Conservation (phyloP, 2,888 invertebrate species). For the Sclerodermus sp. region DNA sequence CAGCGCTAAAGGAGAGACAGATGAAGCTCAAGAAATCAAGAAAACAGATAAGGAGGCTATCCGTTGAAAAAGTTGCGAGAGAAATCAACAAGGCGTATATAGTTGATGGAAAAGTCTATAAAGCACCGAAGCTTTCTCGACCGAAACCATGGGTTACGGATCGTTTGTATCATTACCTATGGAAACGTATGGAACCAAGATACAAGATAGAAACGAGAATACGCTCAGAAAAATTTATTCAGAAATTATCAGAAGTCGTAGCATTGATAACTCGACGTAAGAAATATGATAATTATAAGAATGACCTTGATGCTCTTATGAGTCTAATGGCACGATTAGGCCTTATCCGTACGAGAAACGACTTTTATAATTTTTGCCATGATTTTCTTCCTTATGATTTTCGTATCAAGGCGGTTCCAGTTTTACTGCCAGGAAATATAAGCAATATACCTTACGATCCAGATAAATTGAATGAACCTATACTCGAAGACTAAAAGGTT, state of each 20-base stretch:
- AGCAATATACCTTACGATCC: conserved; percentile 42
- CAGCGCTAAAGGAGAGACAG: too few species aligned
- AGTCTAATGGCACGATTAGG: conserved; percentile 40
- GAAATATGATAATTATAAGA: conserved; percentile 37
- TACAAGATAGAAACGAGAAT: conserved; percentile 30
- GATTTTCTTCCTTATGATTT: conserved; percentile 47
- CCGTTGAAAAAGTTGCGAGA: conserved; percentile 6
- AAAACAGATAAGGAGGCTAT: neutral
- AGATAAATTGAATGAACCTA: conserved; percentile 22
- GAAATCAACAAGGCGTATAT: conserved; percentile 37
- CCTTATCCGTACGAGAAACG: conserved; percentile 38
- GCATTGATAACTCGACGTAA: conserved; percentile 27
- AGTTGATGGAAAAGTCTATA: conserved; percentile 45
- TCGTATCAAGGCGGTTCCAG: conserved; percentile 44
- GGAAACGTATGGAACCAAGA: conserved; percentile 41
- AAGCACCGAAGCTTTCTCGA: conserved; percentile 34
- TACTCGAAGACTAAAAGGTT: conserved; percentile 16
- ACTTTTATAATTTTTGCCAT: conserved; percentile 46
- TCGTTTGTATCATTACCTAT: conserved; percentile 41
- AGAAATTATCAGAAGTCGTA: conserved; percentile 22
- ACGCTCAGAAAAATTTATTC: conserved; percentile 40
- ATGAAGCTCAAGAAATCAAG: too few species aligned
- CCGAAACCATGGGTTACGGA: conserved; percentile 46
- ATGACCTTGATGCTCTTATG: conserved; percentile 35
- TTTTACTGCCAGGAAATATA: conserved; percentile 42